These are phyloP conservation scores for Diaprepes abbreviatus DNA, from an alignment of 2,888 invertebrate genomes.

Conservation along the genomic window DNA sequence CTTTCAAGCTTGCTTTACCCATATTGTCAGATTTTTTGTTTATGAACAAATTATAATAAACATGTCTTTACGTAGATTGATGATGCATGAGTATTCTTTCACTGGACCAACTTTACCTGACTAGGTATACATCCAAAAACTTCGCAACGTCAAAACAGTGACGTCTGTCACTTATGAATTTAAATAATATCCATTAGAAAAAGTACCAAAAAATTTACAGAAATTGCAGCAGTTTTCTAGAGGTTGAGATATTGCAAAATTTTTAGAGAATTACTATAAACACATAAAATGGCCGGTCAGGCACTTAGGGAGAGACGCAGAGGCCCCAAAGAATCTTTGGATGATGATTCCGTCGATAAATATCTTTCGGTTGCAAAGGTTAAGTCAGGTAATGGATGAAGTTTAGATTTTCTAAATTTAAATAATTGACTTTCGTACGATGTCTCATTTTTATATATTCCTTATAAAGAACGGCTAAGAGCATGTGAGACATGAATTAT, in stretches of 20 bases:
- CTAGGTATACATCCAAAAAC: too few relatives aligned
- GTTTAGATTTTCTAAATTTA: conserved; percentile 9
- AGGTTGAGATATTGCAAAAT: conserved; percentile 10
- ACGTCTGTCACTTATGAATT: conserved; percentile 5
- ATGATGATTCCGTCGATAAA: conserved; percentile 54
- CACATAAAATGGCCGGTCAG: conserved; percentile 44
- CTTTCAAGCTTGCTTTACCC: too few relatives aligned
- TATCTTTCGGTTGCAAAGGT: conserved; percentile 54
- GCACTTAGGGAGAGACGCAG: conserved; percentile 69
- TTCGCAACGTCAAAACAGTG: conserved; percentile 17
- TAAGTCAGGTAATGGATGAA: conserved; percentile 52
- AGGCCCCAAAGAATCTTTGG: conserved; percentile 64
- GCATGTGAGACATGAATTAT: too few relatives aligned
- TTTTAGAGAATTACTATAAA: conserved; percentile 24
- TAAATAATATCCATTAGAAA: background rate
- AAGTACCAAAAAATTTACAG: background rate
- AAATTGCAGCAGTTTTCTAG: background rate
- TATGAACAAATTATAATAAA: too few relatives aligned
- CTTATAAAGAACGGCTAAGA: too few relatives aligned
- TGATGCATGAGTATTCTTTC: too few relatives aligned
- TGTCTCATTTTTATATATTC: too few relatives aligned
- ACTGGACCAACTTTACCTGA: too few relatives aligned
- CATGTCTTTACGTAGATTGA: too few relatives aligned
- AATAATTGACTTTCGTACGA: too few relatives aligned
- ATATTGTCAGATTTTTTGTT: too few relatives aligned